These are phyloP conservation scores for Muraenolepis orangiensis DNA, from an alignment of 2,797 vertebrate genomes.

Conservation along the genomic window DNA sequence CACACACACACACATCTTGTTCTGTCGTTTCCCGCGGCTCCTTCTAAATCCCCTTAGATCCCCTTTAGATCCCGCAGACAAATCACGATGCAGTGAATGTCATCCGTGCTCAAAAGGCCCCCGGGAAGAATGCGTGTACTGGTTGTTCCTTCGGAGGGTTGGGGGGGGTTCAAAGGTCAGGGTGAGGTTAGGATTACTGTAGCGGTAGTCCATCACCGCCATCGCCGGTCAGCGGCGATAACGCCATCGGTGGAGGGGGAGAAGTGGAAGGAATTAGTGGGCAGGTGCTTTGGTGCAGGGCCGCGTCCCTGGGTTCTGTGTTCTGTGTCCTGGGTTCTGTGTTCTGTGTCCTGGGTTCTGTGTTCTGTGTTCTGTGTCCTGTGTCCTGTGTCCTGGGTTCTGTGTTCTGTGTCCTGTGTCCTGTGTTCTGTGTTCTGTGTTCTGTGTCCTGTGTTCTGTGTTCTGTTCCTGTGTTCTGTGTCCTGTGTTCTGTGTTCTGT, in stretches of 20 bases:
- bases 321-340: too few relatives aligned
- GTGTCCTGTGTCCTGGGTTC: too few relatives aligned
- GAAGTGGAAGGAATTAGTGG: too few relatives aligned
- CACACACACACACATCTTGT: too few relatives aligned
- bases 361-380: too few relatives aligned
- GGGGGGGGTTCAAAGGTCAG: slow-evolving; percentile 23
- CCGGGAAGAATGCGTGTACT: slow-evolving; percentile 11
- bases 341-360: too few relatives aligned
- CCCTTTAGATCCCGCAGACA: neutral
- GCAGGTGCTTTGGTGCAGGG: too few relatives aligned
- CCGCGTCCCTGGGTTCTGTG: slow-evolving; percentile 22
- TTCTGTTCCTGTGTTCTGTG: too few relatives aligned
- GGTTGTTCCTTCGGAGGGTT: neutral
- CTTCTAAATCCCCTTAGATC: neutral
- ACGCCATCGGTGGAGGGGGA: neutral
- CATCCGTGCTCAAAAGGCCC: slow-evolving; percentile 14
- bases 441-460: too few relatives aligned
- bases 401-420: too few relatives aligned
- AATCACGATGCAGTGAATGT: neutral
- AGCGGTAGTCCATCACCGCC: slow-evolving; percentile 27
- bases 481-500: too few relatives aligned
- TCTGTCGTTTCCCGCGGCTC: neutral
- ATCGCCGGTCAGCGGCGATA: slow-evolving; percentile 13
- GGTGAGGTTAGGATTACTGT: slow-evolving; percentile 14
- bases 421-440: too few relatives aligned